A percentile compares a stretch with the other conserved stretches of the same genome.
Evolutionary conservation across 1,140 invertebrate genomes (phyloP).

Genomic region (Atopsyche davidsoni): DNA sequence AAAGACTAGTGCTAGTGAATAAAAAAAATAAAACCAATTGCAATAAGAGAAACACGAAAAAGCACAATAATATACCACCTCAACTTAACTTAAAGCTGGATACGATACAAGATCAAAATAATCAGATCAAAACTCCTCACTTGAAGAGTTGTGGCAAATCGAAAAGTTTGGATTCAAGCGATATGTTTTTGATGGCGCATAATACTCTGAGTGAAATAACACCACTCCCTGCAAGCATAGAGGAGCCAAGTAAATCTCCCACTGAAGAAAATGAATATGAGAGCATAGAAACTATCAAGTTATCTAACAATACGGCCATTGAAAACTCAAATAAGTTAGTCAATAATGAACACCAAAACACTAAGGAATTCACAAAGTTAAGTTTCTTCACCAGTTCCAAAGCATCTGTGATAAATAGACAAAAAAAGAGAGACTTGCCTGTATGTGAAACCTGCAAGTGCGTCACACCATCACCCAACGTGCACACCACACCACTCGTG

Average conservation of each 20-base stretch:
- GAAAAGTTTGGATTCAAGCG: slow-evolving; percentile 75
- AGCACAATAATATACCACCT: slow-evolving; percentile 30
- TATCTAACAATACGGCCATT: slow-evolving; percentile 13
- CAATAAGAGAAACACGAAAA: slow-evolving; percentile 39
- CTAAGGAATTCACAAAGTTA: slow-evolving; percentile 34
- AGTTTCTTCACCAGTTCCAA: slow-evolving; percentile 37
- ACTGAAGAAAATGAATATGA: slow-evolving; percentile 32
- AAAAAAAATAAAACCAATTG: slow-evolving; percentile 49
- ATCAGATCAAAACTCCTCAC: slow-evolving; percentile 38
- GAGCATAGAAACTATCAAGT: slow-evolving; percentile 31
- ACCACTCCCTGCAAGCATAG: slow-evolving; percentile 30
- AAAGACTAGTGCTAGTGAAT: slow-evolving; percentile 67
- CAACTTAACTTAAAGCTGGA: slow-evolving; percentile 31
- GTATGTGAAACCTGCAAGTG: slow-evolving; percentile 36
- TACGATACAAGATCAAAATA: slow-evolving; percentile 21
- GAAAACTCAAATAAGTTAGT: slow-evolving; percentile 24
- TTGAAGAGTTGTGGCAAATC: slow-evolving; percentile 75
- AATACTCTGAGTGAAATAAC: slow-evolving; percentile 38
- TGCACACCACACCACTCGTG: slow-evolving; percentile 1
- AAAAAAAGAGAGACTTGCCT: slow-evolving; percentile 36
- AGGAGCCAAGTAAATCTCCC: slow-evolving; percentile 36
- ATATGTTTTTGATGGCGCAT: slow-evolving; percentile 53
- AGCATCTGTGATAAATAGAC: slow-evolving; percentile 36
- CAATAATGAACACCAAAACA: slow-evolving; percentile 23
- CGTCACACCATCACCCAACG: slow-evolving; percentile 28